Conservation (phyloP, 1,140 invertebrate species). For the Drosophila varians region DNA sequence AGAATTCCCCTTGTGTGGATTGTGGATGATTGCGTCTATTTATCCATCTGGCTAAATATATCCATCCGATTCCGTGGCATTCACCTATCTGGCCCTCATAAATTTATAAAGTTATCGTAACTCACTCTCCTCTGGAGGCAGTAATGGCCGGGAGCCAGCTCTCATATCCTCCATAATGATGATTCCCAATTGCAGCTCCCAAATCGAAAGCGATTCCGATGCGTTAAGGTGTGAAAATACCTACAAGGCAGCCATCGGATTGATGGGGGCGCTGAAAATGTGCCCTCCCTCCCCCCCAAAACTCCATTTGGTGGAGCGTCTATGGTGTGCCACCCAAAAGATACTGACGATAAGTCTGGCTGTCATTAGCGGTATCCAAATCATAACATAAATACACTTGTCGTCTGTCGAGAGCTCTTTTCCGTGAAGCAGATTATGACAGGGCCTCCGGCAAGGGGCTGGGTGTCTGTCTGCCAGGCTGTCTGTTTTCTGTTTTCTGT, state of each 20-base stretch:
- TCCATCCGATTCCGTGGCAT: conserved; percentile 9
- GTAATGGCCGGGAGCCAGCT: conserved; percentile 19
- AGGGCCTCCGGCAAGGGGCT: conserved; percentile 20
- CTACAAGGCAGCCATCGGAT: conserved; percentile 59
- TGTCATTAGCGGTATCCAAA: conserved; percentile 82
- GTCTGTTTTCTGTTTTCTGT: conserved; percentile 21
- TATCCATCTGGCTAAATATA: conserved; percentile 57
- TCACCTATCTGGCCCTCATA: conserved; percentile 40
- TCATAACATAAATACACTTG: conserved; percentile 83
- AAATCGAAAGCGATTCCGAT: conserved; percentile 48
- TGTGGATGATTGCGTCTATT: conserved; percentile 12
- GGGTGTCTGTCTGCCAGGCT: conserved; percentile 9
- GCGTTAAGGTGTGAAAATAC: conserved; percentile 77
- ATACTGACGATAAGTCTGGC: conserved; percentile 26
- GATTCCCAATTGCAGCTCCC: conserved; percentile 37
- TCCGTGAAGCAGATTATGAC: conserved; percentile 60
- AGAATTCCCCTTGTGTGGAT: neutral
- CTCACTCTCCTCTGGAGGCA: conserved; percentile 34
- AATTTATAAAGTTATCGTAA: conserved; percentile 52
- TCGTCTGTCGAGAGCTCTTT: conserved; percentile 64
- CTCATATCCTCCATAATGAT: conserved; percentile 18
- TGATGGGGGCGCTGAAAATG: conserved; percentile 55
- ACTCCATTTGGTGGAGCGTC: neutral
- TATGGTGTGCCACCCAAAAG: conserved; percentile 53
- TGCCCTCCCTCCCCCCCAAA: conserved; percentile 3